Percentiles rank a stretch among this genome's conserved stretches.
These are phyloP conservation scores for Aythya baeri DNA, from an alignment of 2,113 vertebrate species.

Conservation along the genomic window DNA sequence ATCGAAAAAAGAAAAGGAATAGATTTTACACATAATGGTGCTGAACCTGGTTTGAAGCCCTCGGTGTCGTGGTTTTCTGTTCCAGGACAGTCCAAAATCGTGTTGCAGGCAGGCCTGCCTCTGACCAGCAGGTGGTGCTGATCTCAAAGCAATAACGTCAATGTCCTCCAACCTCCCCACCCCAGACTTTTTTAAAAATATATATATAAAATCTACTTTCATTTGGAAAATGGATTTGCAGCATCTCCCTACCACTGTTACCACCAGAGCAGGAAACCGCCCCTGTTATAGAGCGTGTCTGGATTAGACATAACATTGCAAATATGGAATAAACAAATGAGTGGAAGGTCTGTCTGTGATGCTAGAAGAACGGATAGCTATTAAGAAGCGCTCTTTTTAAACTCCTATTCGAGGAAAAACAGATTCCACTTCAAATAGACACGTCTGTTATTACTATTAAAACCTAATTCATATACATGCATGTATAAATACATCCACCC, in stretches of 20 bases:
- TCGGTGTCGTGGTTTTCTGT: neutral
- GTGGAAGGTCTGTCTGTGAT: neutral
- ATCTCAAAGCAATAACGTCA: neutral
- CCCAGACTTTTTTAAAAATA: neutral
- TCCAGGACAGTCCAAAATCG: neutral
- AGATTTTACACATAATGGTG: neutral
- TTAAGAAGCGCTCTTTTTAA: neutral
- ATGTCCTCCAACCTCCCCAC: neutral
- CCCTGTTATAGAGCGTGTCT: constrained; percentile 3
- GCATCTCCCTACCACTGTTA: neutral
- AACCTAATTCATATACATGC: constrained; percentile 39
- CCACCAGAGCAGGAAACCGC: neutral
- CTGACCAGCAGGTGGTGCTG: constrained; percentile 70
- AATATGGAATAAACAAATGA: constrained; percentile 14
- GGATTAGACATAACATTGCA: constrained; percentile 29
- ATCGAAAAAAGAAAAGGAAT: neutral
- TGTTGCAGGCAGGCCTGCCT: constrained; percentile 4
- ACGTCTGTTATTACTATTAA: constrained; percentile 24
- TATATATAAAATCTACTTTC: neutral
- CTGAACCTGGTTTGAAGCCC: neutral
- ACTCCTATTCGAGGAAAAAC: constrained; percentile 39
- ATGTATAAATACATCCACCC: constrained; percentile 49
- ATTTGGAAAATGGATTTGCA: constrained; percentile 39
- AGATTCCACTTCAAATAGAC: constrained; percentile 54
- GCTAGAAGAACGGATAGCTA: neutral